phyloP scores from a whole-genome alignment of 2,113 vertebrate species.

The Phylloscopus trochilus region DNA sequence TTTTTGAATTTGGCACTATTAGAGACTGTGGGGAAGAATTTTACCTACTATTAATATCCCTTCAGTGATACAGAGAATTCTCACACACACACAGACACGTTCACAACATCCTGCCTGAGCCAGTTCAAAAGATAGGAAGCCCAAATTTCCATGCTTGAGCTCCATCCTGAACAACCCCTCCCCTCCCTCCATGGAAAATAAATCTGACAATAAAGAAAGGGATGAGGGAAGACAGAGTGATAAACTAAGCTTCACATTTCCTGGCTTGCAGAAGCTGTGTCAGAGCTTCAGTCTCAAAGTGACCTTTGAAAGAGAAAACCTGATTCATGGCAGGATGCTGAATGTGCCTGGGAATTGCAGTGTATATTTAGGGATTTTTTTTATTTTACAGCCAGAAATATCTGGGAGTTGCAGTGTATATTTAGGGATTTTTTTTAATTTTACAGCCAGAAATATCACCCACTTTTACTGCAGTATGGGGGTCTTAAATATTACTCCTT shows the following conservation, averaged over 20 bases:
- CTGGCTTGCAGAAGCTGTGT: not conserved
- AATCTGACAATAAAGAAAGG: not conserved
- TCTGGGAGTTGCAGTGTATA: not conserved
- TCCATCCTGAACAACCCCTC: not conserved
- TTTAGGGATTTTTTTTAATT: not conserved
- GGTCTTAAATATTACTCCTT: not conserved
- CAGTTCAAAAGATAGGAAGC: not conserved
- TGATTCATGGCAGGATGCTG: not conserved
- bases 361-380: not conserved
- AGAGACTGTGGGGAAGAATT: not conserved
- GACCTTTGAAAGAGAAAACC: constrained; percentile 23
- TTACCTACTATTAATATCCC: not conserved
- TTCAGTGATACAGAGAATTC: not conserved
- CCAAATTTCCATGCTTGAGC: not conserved
- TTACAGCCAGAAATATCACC: not conserved
- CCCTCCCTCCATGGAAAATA: not conserved
- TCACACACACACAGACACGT: not conserved
- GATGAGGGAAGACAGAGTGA: not conserved
- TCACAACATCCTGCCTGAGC: not conserved
- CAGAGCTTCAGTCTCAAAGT: constrained; percentile 2
- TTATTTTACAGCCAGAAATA: not conserved
- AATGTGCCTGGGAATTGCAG: not conserved
- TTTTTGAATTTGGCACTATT: not conserved
- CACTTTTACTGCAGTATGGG: not conserved
- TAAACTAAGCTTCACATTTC: not conserved